Evolutionary conservation across 2,888 invertebrate species (phyloP).

Genomic region (Matsumyia berberina): DNA sequence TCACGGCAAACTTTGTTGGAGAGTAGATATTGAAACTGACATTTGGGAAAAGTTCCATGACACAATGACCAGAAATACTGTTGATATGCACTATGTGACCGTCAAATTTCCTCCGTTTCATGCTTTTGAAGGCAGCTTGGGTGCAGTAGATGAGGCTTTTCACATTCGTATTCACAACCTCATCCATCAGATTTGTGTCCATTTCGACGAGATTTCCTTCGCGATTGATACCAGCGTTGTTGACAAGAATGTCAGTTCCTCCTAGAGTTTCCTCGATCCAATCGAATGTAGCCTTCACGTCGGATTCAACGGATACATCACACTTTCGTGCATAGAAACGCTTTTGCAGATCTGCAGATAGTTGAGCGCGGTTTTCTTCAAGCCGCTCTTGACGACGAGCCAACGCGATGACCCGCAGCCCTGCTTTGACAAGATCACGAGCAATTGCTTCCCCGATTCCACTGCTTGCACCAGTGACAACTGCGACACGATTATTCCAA

Average conservation of each 20-base stretch:
- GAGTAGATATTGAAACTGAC: slow-evolving; percentile 80
- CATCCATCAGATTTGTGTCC: slow-evolving; percentile 64
- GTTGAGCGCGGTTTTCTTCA: slow-evolving; percentile 77
- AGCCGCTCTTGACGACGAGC: slow-evolving; percentile 82
- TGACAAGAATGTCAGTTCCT: slow-evolving; percentile 86
- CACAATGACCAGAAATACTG: slow-evolving; percentile 80
- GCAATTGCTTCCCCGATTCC: slow-evolving; percentile 86
- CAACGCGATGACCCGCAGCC: slow-evolving; percentile 86
- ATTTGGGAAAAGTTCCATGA: slow-evolving; percentile 77
- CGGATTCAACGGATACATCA: slow-evolving; percentile 85
- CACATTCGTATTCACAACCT: slow-evolving; percentile 84
- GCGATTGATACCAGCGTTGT: slow-evolving; percentile 77
- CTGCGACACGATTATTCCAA: slow-evolving; percentile 85
- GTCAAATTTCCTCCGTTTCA: slow-evolving; percentile 82
- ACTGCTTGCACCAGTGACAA: slow-evolving; percentile 88
- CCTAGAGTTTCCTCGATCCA: slow-evolving; percentile 85
- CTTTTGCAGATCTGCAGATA: slow-evolving; percentile 70
- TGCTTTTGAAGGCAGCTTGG: slow-evolving; percentile 84
- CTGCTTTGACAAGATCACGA: slow-evolving; percentile 84
- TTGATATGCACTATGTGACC: slow-evolving; percentile 81
- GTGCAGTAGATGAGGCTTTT: slow-evolving; percentile 84
- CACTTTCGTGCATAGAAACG: slow-evolving; percentile 80
- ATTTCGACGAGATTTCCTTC: no score
- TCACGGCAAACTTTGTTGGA: slow-evolving; percentile 81
- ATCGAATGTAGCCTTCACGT: slow-evolving; percentile 85